Evolutionary conservation across 2,113 vertebrate species (phyloP), one percentile per base, ranked within the genome.

Genomic region (Catharus fuscescens): DNA sequence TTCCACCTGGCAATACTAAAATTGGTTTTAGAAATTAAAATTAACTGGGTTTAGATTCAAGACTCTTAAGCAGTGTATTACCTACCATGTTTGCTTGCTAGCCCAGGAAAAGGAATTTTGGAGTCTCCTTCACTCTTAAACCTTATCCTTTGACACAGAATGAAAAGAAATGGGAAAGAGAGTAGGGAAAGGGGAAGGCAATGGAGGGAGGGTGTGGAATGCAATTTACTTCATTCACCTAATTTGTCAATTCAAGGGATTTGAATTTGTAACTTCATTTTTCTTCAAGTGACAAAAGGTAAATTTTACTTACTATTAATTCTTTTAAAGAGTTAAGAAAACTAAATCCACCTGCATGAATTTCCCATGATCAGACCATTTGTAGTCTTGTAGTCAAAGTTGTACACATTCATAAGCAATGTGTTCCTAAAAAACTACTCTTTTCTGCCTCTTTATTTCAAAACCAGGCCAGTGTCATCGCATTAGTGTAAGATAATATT

Each of bases 181-280:
- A 40, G 56, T 5, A 15, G 2, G 54, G 2, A 40, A 42, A 8
- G 7, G 4, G 7, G 3, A 17, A 7, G 3, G 2, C 10, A 7
- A 1, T 38, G 3, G 1, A 2, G 4, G 1, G 21, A 36, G 13
- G 7, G 6, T 2, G 5, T n/a, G 31, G 21, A 14, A 20, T 19
- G 4, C 5, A 5, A 62, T 70, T 60, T 60, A 38, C 4, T 71
- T 26, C 17, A 57, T 26, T 52, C 53, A 62, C 17, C 14, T n/a
- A 60, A 73, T 6, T 84, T 45, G 18, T 71, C n/a, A 76, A 24
- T 36, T 32, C 57, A 90, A 78, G 52, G 17, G 10, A 56, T 29
- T 28, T 38, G 2, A 18, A 56, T 56, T 45, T 57, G 11, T 36
- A 74, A n/a, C 15, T 61, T 53, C 3, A 4, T 28, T 38, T 32